These are phyloP conservation scores for Rhyacophila brunnea DNA, from an alignment of 1,140 invertebrate species.

Conservation along the genomic window DNA sequence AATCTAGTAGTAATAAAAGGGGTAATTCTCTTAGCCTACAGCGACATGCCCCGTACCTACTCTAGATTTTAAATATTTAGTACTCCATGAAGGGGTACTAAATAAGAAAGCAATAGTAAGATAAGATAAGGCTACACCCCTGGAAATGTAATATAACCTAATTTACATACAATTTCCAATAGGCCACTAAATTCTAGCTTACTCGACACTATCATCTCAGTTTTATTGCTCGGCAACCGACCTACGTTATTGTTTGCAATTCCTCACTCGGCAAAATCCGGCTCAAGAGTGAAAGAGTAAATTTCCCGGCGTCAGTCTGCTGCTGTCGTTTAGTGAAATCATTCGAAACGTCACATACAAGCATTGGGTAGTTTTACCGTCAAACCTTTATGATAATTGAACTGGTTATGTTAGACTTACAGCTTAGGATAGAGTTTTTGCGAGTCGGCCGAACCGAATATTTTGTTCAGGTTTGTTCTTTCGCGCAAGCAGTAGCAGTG, in stretches of 20 bases:
- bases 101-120: constrained; percentile 14
- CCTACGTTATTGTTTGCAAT: constrained; percentile 7
- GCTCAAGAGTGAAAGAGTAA: not conserved
- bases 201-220: constrained; percentile 32
- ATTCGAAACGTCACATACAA: constrained; percentile 35
- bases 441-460: constrained; percentile 5
- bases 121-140: constrained; percentile 19
- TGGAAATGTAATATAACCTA: constrained; percentile 32
- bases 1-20: no score
- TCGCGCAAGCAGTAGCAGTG: not conserved
- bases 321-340: constrained; percentile 21
- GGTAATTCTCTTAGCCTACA: no score
- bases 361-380: constrained; percentile 31
- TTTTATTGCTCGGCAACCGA: constrained; percentile 4
- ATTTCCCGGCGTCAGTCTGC: not conserved
- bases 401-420: constrained; percentile 28
- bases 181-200: constrained; percentile 34
- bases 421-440: constrained; percentile 20
- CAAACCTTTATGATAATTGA: constrained; percentile 36
- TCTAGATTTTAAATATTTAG: no score
- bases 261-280: not conserved
- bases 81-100: not conserved
- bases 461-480: constrained; percentile 2
- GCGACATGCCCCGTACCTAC: no score
- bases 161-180: constrained; percentile 37